Conservation (phyloP, 1,140 invertebrate species). For the Calliopsis andreniformis region DNA sequence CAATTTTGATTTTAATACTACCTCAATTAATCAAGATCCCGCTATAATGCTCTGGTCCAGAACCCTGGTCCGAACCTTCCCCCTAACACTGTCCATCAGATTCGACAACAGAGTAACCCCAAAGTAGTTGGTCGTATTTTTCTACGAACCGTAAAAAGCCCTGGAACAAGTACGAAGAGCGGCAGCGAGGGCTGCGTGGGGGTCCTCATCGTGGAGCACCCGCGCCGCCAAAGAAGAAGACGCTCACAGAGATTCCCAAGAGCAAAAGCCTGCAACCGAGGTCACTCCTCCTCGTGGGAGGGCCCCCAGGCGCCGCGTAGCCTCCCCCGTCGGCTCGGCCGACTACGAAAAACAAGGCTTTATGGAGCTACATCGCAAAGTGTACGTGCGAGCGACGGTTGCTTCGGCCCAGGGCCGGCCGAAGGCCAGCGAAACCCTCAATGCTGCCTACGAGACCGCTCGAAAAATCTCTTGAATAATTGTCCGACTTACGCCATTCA, state of each 20-base stretch:
- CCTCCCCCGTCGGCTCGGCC: slow-evolving; percentile 67
- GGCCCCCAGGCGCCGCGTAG: slow-evolving; percentile 79
- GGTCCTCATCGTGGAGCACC: slow-evolving; percentile 47
- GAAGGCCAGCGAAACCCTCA: slow-evolving; percentile 57
- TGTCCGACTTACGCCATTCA: slow-evolving; percentile 23
- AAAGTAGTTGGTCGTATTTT: not conserved
- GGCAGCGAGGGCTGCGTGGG: slow-evolving; percentile 35
- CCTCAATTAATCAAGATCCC: too few species aligned
- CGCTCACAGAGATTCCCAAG: slow-evolving; percentile 75
- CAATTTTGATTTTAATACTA: too few species aligned
- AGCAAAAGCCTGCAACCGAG: slow-evolving; percentile 75
- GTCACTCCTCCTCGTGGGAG: slow-evolving; percentile 81
- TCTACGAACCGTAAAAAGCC: not conserved
- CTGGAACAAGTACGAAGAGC: slow-evolving; percentile 25
- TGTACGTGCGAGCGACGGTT: slow-evolving; percentile 57
- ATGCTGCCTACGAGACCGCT: not conserved
- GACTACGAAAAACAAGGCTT: slow-evolving; percentile 75
- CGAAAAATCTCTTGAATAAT: slow-evolving; percentile 43
- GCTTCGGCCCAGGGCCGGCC: slow-evolving; percentile 57
- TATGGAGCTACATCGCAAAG: slow-evolving; percentile 64
- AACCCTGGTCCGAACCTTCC: too few species aligned
- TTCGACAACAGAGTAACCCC: not conserved
- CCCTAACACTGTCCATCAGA: not conserved
- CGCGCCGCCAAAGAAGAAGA: slow-evolving; percentile 67
- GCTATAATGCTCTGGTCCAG: too few species aligned